Evolutionary conservation across 2,888 invertebrate genomes (phyloP).

Genomic region (Macaria liturata): DNA sequence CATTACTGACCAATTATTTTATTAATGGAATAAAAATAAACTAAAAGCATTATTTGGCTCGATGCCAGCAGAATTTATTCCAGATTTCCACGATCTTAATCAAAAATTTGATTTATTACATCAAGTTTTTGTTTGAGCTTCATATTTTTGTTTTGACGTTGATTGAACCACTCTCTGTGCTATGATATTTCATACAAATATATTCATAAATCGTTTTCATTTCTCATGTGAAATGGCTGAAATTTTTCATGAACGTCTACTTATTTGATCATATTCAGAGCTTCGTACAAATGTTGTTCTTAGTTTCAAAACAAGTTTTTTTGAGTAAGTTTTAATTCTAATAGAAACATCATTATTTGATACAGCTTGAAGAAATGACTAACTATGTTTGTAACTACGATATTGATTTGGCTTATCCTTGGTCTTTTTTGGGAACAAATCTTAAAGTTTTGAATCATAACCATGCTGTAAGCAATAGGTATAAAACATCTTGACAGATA

Average conservation of each 20-base stretch:
- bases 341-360: too few species aligned
- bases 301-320: too few species aligned
- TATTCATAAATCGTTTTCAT: conserved; percentile 7
- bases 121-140: conserved; percentile 11
- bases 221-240: not conserved
- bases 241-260: not conserved
- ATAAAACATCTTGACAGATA: too few species aligned
- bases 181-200: conserved; percentile 10
- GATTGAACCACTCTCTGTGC: conserved; percentile 13
- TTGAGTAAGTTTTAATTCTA: too few species aligned
- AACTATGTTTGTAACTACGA: too few species aligned
- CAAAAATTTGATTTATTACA: conserved; percentile 42
- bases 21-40: conserved; percentile 50
- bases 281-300: too few species aligned
- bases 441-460: too few species aligned
- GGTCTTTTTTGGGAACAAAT: too few species aligned
- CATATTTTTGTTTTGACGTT: conserved; percentile 14
- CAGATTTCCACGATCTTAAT: conserved; percentile 42
- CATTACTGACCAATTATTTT: conserved; percentile 9
- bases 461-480: too few species aligned
- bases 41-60: conserved; percentile 45
- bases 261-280: not conserved
- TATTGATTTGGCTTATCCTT: too few species aligned
- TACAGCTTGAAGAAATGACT: too few species aligned
- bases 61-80: conserved; percentile 46